These are phyloP conservation scores for Listronotus bonariensis DNA, from an alignment of 1,140 invertebrate species.

Conservation along the genomic window DNA sequence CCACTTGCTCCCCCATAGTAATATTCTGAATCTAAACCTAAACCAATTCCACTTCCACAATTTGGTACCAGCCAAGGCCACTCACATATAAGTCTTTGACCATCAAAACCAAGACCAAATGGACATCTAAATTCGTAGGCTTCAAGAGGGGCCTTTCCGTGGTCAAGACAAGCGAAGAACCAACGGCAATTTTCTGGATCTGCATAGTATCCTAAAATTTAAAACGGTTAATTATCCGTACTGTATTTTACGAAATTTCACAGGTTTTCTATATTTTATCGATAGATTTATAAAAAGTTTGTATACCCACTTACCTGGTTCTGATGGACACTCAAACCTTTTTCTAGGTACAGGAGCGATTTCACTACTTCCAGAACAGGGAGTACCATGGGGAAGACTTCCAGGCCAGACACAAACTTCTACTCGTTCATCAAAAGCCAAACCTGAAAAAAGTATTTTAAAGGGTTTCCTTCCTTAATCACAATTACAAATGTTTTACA, in stretches of 20 bases:
- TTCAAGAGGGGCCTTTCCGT: constrained; percentile 68
- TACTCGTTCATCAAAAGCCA: constrained; percentile 77
- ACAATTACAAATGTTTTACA: too few species aligned
- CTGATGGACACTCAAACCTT: constrained; percentile 67
- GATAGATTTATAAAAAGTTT: too few species aligned
- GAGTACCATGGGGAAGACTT: constrained; percentile 68
- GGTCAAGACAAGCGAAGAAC: constrained; percentile 84
- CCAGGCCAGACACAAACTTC: constrained; percentile 86
- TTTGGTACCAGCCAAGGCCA: constrained; percentile 80
- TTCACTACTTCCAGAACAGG: constrained; percentile 75
- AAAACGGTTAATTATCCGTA: constrained; percentile 8
- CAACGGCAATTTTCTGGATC: constrained; percentile 84
- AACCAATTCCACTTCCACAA: constrained; percentile 62
- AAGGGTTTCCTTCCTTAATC: too few species aligned
- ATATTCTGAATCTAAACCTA: constrained; percentile 29
- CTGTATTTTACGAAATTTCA: too few species aligned
- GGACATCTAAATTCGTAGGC: constrained; percentile 85
- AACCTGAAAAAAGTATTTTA: constrained; percentile 25
- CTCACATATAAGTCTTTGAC: constrained; percentile 72
- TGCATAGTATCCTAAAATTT: constrained; percentile 69
- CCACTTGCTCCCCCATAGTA: constrained; percentile 37
- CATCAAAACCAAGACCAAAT: constrained; percentile 80
- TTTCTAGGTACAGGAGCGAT: constrained; percentile 70
- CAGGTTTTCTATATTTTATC: too few species aligned
- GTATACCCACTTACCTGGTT: too few species aligned